Evolutionary conservation across 1,140 invertebrate species (phyloP), one percentile per base, ranked within the genome.

Genomic region (Pogonognathellus flavescens): DNA sequence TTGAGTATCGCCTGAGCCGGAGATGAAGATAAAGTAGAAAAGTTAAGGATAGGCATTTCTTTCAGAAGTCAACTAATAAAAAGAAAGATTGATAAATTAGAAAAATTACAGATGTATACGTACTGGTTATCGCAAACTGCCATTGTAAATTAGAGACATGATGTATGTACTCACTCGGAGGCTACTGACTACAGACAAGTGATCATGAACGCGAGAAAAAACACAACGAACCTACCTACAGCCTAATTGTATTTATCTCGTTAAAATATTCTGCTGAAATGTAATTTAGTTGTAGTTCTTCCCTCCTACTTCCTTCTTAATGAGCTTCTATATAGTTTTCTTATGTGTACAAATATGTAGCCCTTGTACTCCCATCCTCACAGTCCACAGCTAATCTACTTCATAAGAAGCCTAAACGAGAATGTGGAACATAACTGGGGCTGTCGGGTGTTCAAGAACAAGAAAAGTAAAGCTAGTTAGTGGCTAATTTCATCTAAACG

Each of bases 221-320:
- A 72, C 31, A 41, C 18, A 81, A 25, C 80, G 52, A 81, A 13
- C 52, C 50, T 53, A 52, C 50, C 50, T 52, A 55, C 80, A 20
- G 50, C 55, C 80, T 81, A 81, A 81, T 81, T 81, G 80, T 57
- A 52, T 53, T 81, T 81, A 81, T 81, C 80, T 81, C 80, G 80
- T 81, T 81, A 81, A 81, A 81, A 59, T 57, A 53, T 81, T 57
- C 55, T 55, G 80, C 55, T 81, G 80, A 81, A 76, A 76, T 76
- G 70, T 76, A 76, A 76, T 76, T 76, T 76, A 76, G 70, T 76
- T 76, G 70, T 76, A 18, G 22, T 31, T 76, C 31, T 49, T 76
- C 70, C 70, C 70, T 76, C 70, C 70, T 50, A 76, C 70, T 76
- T 76, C 70, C 70, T 76, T 76, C 70, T 76, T 76, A 76, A 76